Evolutionary conservation across 2,888 invertebrate species (phyloP).

Genomic region (Exocentrus adspersus): DNA sequence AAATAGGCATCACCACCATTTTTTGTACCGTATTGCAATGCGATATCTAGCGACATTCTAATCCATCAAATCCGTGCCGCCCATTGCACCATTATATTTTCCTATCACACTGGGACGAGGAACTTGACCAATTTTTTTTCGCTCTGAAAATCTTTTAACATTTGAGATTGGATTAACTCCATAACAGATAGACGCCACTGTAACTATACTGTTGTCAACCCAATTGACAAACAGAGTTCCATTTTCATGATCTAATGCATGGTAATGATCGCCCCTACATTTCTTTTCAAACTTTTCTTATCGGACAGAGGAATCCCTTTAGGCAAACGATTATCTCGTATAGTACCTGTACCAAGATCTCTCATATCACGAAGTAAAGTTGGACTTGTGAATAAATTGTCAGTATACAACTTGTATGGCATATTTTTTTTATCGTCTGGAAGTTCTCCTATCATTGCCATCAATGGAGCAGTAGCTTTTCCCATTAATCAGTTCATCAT

Average conservation of each 20-base stretch:
- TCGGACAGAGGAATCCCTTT: constrained; percentile 1
- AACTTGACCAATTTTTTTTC: constrained; percentile 26
- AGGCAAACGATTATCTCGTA: constrained; percentile 14
- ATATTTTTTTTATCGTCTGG: constrained; percentile 10
- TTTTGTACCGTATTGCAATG: constrained; percentile 22
- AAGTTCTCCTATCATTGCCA: constrained; percentile 5
- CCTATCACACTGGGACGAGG: constrained; percentile 35
- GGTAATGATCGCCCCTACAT: neutral
- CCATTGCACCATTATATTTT: constrained; percentile 45
- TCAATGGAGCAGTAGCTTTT: constrained; percentile 18
- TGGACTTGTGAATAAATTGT: constrained; percentile 13
- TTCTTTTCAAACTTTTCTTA: neutral
- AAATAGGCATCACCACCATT: constrained; percentile 28
- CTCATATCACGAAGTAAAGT: neutral
- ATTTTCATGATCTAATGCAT: neutral
- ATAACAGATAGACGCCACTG: neutral
- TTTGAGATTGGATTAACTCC: neutral
- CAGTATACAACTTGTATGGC: constrained; percentile 12
- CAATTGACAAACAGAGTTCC: neutral
- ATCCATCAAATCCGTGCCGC: constrained; percentile 29
- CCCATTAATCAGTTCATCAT: constrained; percentile 20
- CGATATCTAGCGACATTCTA: constrained; percentile 24
- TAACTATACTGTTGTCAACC: neutral
- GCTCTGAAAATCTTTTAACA: neutral
- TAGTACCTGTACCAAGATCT: constrained; percentile 6